Conservation (phyloP, 2,113 vertebrate species). For the Phylloscopus trochilus region DNA sequence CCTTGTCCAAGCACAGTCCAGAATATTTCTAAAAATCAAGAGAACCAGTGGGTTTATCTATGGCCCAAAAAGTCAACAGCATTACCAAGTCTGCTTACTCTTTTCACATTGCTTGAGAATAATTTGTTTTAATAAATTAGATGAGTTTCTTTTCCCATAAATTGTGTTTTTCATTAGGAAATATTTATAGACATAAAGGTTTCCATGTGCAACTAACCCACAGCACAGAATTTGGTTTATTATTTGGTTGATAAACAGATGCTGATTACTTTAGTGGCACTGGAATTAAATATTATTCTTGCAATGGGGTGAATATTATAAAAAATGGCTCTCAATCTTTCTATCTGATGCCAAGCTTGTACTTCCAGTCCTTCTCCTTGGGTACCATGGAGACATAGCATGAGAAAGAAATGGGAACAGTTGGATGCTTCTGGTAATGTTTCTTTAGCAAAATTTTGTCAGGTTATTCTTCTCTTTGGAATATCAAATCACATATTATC, state of each 20-base stretch:
- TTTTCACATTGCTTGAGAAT: neutral
- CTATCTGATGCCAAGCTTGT: neutral
- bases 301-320: neutral
- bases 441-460: constrained; percentile 29
- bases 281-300: neutral
- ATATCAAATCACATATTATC: constrained; percentile 18
- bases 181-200: neutral
- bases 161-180: neutral
- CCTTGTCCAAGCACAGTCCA: neutral
- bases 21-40: neutral
- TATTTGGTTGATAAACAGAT: neutral
- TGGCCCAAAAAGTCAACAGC: neutral
- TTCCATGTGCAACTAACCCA: neutral
- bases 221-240: neutral
- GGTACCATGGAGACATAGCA: neutral
- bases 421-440: neutral
- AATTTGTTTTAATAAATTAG: neutral
- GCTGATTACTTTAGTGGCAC: neutral
- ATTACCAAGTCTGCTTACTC: neutral
- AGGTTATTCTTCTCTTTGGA: constrained; percentile 46
- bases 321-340: neutral
- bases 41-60: neutral
- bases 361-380: neutral
- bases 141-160: neutral
- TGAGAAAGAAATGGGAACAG: neutral